These are phyloP conservation scores for Neosilurus mollespiculum DNA, from an alignment of 2,797 vertebrate genomes.

Conservation along the genomic window DNA sequence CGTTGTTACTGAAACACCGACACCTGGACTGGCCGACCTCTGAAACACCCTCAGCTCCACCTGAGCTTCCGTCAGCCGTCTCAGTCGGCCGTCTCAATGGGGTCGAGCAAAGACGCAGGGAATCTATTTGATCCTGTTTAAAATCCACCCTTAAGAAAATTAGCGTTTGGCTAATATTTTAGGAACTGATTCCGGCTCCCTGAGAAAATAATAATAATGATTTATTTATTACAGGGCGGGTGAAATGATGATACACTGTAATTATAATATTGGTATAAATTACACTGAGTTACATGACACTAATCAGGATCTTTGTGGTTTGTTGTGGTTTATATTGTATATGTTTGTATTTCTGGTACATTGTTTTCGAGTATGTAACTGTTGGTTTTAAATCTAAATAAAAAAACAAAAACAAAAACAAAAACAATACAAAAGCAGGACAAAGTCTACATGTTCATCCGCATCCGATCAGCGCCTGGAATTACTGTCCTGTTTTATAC, in stretches of 20 bases:
- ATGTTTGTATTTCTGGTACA: too few relatives aligned
- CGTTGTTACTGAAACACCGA: conserved; percentile 50
- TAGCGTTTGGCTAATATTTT: not conserved
- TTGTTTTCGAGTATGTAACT: too few relatives aligned
- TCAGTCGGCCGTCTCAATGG: not conserved
- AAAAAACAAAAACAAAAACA: too few relatives aligned
- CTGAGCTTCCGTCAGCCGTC: too few relatives aligned
- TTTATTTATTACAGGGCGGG: not conserved
- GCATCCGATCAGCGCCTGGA: not conserved
- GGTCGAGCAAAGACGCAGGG: not conserved
- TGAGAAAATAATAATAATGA: not conserved
- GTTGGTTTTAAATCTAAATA: too few relatives aligned
- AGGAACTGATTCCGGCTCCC: not conserved
- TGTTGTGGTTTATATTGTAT: too few relatives aligned
- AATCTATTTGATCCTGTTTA: not conserved
- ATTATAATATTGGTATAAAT: too few relatives aligned
- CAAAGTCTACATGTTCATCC: not conserved
- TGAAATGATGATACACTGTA: not conserved
- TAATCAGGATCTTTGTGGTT: too few relatives aligned
- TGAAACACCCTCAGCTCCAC: not conserved
- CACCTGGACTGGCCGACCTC: not conserved
- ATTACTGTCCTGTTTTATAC: too few relatives aligned
- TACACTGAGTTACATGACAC: too few relatives aligned
- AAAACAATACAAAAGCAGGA: too few relatives aligned
- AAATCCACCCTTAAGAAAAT: not conserved